Evolutionary conservation across 2,797 vertebrate species (phyloP).

Genomic region (Eptatretus atami): DNA sequence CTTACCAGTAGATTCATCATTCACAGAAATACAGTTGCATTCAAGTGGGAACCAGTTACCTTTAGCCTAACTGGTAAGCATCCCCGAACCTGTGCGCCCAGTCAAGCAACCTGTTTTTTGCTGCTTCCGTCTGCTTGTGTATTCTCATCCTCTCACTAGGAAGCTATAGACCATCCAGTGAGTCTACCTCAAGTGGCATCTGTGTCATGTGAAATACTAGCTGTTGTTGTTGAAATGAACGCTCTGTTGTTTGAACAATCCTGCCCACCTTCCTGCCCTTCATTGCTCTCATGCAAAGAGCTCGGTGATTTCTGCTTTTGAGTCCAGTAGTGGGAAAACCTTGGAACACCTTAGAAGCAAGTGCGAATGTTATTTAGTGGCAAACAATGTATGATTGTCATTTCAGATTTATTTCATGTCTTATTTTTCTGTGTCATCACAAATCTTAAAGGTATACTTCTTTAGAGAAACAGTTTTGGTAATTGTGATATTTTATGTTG

Average conservation of each 20-base stretch:
- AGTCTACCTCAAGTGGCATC: conserved; percentile 96
- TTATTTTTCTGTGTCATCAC: conserved; percentile 33
- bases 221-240: conserved; percentile 89
- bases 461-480: conserved; percentile 52
- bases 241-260: conserved; percentile 92
- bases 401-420: conserved; percentile 17
- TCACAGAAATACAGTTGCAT: conserved; percentile 29
- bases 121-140: conserved; percentile 41
- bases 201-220: conserved; percentile 93
- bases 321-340: not conserved
- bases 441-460: conserved; percentile 79
- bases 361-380: conserved; percentile 13
- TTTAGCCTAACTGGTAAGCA: not conserved
- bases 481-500: conserved; percentile 49
- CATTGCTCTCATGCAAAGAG: conserved; percentile 24
- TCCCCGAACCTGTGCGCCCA: conserved; percentile 38
- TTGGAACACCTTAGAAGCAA: conserved; percentile 17
- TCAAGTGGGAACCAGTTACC: conserved; percentile 36
- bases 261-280: conserved; percentile 60
- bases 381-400: conserved; percentile 8
- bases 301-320: conserved; percentile 26
- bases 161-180: conserved; percentile 85
- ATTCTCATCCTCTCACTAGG: conserved; percentile 93
- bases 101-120: conserved; percentile 51
- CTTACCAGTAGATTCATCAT: no score